Evolutionary conservation across 1,140 invertebrate species (phyloP).

Genomic region (Triops longicaudatus): DNA sequence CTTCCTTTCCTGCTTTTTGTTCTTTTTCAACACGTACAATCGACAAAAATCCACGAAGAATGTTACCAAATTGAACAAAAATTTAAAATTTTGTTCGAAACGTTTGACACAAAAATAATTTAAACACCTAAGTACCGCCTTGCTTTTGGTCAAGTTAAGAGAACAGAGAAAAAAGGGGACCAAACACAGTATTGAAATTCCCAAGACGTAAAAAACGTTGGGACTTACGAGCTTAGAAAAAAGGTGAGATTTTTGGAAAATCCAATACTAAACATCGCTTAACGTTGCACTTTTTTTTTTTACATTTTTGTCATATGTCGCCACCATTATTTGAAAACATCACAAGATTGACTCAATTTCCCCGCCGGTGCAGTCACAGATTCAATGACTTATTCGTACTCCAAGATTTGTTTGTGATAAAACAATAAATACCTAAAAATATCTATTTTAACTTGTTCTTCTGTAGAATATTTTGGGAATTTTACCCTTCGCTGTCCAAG

Average conservation of each 20-base stretch:
- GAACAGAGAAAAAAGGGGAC: neutral
- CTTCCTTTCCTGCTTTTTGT: neutral
- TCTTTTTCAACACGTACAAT: neutral
- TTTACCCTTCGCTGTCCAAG: constrained; percentile 86
- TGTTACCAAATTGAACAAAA: neutral
- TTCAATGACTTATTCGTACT: constrained; percentile 52
- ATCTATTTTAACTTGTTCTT: constrained; percentile 30
- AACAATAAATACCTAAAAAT: constrained; percentile 74
- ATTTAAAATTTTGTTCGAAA: neutral
- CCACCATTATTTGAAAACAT: neutral
- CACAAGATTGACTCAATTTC: neutral
- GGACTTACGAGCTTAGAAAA: neutral
- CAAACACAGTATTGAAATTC: neutral
- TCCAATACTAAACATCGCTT: neutral
- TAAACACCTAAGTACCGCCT: neutral
- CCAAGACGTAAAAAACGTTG: neutral
- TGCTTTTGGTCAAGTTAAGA: neutral
- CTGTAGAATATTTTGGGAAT: constrained; percentile 31
- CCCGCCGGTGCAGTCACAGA: neutral
- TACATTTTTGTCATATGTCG: neutral
- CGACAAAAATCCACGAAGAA: neutral
- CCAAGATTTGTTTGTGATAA: constrained; percentile 84
- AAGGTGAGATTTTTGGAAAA: neutral
- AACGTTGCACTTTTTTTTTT: neutral
- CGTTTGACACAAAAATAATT: neutral